These are phyloP conservation scores for Oryzias javanicus DNA, from an alignment of 2,113 vertebrate species.

Conservation along the genomic window DNA sequence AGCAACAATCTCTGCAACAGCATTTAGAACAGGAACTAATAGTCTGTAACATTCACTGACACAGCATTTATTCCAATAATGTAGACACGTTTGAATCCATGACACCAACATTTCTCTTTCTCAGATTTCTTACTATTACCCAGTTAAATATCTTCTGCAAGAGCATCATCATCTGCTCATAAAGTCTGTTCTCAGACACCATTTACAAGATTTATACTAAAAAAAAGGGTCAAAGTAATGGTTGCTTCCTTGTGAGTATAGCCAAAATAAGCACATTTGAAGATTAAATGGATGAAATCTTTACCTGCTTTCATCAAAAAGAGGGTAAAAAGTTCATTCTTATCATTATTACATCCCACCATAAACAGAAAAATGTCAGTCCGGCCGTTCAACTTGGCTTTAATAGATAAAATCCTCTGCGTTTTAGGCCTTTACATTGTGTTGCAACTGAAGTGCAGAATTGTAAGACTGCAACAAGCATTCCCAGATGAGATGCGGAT, in stretches of 20 bases:
- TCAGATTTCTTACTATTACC: constrained; percentile 36
- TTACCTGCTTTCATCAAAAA: constrained; percentile 29
- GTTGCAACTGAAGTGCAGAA: constrained; percentile 32
- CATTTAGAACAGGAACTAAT: constrained; percentile 60
- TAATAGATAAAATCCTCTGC: constrained; percentile 44
- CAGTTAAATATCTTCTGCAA: background rate
- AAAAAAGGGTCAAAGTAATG: no score
- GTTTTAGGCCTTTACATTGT: constrained; percentile 41
- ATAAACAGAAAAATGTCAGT: constrained; percentile 23
- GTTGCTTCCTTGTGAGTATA: no score
- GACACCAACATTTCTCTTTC: constrained; percentile 33
- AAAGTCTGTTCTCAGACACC: constrained; percentile 18
- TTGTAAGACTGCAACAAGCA: constrained; percentile 41
- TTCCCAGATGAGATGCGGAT: constrained; percentile 48
- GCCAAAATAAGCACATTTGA: background rate
- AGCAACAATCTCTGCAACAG: constrained; percentile 59
- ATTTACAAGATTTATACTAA: no score
- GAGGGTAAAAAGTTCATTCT: constrained; percentile 30
- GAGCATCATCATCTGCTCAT: background rate
- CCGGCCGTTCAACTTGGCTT: constrained; percentile 40
- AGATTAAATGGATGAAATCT: constrained; percentile 11
- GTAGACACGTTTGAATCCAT: constrained; percentile 49
- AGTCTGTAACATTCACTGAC: constrained; percentile 60
- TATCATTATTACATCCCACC: constrained; percentile 35
- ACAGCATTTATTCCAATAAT: constrained; percentile 54